Evolutionary conservation across 2,797 vertebrate genomes (phyloP).

Genomic region (Arnoldichthys spilopterus): DNA sequence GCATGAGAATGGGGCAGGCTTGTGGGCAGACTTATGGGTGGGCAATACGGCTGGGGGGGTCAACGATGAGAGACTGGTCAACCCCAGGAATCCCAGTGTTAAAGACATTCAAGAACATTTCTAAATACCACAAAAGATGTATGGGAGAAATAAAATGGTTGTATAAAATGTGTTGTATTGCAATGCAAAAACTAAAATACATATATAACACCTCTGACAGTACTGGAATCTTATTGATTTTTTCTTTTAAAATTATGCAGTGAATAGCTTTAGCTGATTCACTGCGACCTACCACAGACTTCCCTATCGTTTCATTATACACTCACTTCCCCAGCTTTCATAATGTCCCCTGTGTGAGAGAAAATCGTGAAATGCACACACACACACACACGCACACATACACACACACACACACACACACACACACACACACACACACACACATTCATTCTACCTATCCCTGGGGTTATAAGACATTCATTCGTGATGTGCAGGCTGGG

Average conservation of each 20-base stretch:
- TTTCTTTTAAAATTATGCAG: conserved; percentile 4
- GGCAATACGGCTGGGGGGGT: too few relatives aligned
- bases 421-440: conserved; percentile 10
- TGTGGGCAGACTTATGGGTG: too few relatives aligned
- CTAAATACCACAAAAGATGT: too few relatives aligned
- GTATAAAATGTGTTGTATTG: not conserved
- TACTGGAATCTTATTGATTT: not conserved
- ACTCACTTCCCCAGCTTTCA: conserved; percentile 6
- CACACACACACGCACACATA: not conserved
- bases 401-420: not conserved
- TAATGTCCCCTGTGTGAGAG: conserved; percentile 2
- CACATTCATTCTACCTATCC: conserved; percentile 58
- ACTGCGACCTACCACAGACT: not conserved
- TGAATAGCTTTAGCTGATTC: not conserved
- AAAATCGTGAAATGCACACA: not conserved
- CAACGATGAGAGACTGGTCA: too few relatives aligned
- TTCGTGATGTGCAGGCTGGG: conserved; percentile 47
- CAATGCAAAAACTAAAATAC: not conserved
- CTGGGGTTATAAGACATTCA: conserved; percentile 73
- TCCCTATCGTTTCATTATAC: conserved; percentile 26
- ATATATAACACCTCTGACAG: not conserved
- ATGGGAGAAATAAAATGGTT: too few relatives aligned
- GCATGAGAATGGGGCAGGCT: too few relatives aligned
- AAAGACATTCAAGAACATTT: too few relatives aligned
- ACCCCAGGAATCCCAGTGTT: too few relatives aligned